Conservation (phyloP, 2,113 vertebrate species). For the human region GRCh38 chr11:44518001-44518500, state of each 20-base stretch:
- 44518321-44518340: neutral
- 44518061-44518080: neutral
- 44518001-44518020: neutral
- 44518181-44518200: neutral
- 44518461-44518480: neutral
- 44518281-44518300: neutral
- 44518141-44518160: neutral
- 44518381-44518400: neutral
- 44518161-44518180: neutral
- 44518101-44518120: neutral
- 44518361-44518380: neutral
- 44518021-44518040: neutral
- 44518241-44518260: fast-evolving
- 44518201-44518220: neutral
- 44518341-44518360: neutral
- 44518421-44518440: neutral
- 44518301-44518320: no score
- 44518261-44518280: neutral
- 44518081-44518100: neutral
- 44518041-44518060: fast-evolving
- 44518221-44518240: no score
- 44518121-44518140: neutral
- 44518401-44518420: neutral
- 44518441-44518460: neutral
- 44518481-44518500: neutral